These are phyloP conservation scores for Leucophenga varia DNA, from an alignment of 1,140 invertebrate species.

Conservation along the genomic window DNA sequence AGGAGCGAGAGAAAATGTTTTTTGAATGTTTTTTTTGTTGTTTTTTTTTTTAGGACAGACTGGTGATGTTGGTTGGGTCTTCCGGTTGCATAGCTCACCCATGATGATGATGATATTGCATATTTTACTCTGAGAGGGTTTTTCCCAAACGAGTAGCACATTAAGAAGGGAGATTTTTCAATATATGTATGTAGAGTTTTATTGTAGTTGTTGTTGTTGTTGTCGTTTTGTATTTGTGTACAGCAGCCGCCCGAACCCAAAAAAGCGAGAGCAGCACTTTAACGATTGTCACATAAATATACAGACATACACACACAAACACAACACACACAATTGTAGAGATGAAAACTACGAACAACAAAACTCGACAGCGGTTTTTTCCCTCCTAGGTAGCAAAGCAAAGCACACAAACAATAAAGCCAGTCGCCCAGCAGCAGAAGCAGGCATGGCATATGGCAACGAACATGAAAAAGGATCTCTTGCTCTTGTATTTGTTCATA, in stretches of 20 bases:
- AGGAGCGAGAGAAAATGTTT: too few species aligned
- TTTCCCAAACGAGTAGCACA: constrained; percentile 26
- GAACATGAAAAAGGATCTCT: constrained; percentile 43
- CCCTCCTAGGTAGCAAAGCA: background rate
- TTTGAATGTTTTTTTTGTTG: too few species aligned
- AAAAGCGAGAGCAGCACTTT: constrained; percentile 29
- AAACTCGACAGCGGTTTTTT: constrained; percentile 15
- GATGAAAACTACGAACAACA: constrained; percentile 3
- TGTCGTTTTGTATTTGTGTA: too few species aligned
- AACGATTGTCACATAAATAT: constrained; percentile 19
- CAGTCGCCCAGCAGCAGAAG: too few species aligned
- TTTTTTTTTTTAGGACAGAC: too few species aligned
- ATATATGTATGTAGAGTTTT: too few species aligned
- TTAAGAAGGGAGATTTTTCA: too few species aligned
- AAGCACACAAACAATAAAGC: background rate
- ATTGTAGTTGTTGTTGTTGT: too few species aligned
- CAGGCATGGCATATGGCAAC: background rate
- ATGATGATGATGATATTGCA: constrained; percentile 26
- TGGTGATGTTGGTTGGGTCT: constrained; percentile 18
- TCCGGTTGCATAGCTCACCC: constrained; percentile 19
- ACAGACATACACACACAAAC: constrained; percentile 9
- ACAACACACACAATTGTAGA: background rate
- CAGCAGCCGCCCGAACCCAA: constrained; percentile 13
- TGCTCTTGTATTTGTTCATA: too few species aligned
- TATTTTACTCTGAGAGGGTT: constrained; percentile 39